Base-by-base conservation (phyloP, 2,113 vertebrate species). In the Hyla sarda region DNA sequence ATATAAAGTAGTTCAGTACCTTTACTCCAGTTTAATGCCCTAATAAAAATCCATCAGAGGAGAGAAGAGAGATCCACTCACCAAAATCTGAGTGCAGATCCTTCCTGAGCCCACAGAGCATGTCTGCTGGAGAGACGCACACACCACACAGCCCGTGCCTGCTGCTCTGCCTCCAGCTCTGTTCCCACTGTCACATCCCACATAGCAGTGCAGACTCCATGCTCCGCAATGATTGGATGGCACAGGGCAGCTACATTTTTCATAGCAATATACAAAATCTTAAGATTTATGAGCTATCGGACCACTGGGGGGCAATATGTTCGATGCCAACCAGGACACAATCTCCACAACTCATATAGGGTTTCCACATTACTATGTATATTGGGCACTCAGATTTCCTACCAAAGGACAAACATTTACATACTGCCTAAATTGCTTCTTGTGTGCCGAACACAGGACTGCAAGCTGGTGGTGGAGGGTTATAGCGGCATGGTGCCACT, bases 101-200 rank as follows among this genome's bases (percentile, higher is more conserved):
- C 91, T 93, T 94, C 89, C 91, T 94, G 89, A 96, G 92, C 87
- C 95, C 95, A 87, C 95, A 96, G 85, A 96, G 93, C 95, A 96
- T 96, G 91, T 89, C 93, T 92, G 87, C 90, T 89, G 73, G 56
- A 85, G 56, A 75, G 54, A 60, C 84, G 85, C 82, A 84, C 88
- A 91, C 90, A 30, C 87, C 90, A 90, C 89, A 82, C 91, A 92
- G 91, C 86, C 90, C 89, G 5, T 65, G 72, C n/a, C 48, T 13
- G 47, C 58, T n/a, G 25, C 56, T 77, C 83, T 62, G 41, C 83
- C 58, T 23, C 21, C 50, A 19, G 32, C 65, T 72, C 81, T 48
- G 81, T 69, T 41, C 67, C 6, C 81, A 52, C 45, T 58, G 83
- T 41, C 72, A 76, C 72, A 12, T 12, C 83, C 73, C 83, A 58